phyloP scores from a whole-genome alignment of 2,797 vertebrate species.

The Onychomys torridus region DNA sequence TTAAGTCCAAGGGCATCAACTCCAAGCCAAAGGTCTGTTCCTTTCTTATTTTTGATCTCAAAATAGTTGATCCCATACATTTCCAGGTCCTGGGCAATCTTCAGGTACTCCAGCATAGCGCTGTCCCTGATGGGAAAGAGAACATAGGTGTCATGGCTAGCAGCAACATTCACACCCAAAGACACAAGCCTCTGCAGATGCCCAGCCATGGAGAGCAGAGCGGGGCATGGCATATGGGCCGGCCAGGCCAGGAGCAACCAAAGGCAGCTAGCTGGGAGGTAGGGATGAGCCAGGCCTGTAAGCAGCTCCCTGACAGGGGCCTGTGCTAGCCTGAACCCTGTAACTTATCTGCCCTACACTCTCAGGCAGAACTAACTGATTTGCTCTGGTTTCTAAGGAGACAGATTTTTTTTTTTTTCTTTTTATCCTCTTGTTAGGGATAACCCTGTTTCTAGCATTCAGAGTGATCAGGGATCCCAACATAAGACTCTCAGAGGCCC shows the following conservation, averaged over 20 bases:
- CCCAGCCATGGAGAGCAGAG: rapidly evolving
- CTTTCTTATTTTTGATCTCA: constrained; percentile 99
- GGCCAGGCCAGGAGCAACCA: neutral
- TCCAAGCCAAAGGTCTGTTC: constrained; percentile 96
- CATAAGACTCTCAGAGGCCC: neutral
- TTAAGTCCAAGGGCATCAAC: constrained; percentile 98
- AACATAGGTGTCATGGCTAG: rapidly evolving
- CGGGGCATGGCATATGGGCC: rapidly evolving
- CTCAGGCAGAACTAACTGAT: neutral
- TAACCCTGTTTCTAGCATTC: neutral
- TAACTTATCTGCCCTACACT: rapidly evolving
- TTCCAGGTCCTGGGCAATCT: constrained; percentile 98
- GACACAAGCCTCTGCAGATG: rapidly evolving
- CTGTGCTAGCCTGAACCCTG: neutral
- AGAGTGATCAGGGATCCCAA: neutral
- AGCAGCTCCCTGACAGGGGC: neutral
- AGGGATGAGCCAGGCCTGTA: neutral
- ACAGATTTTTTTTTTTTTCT: neutral
- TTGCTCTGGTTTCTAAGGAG: neutral
- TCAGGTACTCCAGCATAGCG: constrained; percentile 97
- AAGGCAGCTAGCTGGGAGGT: neutral
- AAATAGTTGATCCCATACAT: constrained; percentile 99
- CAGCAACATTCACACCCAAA: rapidly evolving
- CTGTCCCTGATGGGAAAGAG: constrained; percentile 90
- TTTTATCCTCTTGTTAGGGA: rapidly evolving